A percentile compares a stretch with the other conserved stretches of the same genome.
phyloP scores from a whole-genome alignment of 2,113 vertebrate species.

The Apaloderma vittatum region DNA sequence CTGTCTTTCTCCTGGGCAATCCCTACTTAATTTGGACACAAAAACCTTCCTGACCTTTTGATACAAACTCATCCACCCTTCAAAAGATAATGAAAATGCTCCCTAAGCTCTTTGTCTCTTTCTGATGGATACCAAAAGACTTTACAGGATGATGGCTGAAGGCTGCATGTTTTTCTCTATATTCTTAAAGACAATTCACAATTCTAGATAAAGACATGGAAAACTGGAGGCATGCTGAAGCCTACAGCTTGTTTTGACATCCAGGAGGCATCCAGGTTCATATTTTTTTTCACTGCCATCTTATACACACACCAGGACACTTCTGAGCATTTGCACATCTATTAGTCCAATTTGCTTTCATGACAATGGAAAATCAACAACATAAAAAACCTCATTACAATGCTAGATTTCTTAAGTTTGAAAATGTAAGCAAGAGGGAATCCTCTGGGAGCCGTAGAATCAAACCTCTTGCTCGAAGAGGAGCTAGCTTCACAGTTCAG shows the following conservation, averaged over 20 bases:
- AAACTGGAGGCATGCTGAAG: background rate
- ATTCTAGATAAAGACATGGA: background rate
- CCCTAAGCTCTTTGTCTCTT: background rate
- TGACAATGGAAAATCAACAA: background rate
- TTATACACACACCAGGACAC: rapidly evolving
- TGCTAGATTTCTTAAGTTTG: background rate
- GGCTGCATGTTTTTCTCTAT: background rate
- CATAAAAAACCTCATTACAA: background rate
- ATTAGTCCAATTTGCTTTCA: background rate
- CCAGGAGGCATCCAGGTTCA: background rate
- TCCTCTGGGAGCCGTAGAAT: background rate
- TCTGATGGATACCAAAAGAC: background rate
- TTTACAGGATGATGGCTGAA: background rate
- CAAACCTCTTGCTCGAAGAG: background rate
- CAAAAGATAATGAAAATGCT: background rate
- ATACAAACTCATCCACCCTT: background rate
- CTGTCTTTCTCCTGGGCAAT: background rate
- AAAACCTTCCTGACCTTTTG: background rate
- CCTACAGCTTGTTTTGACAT: background rate
- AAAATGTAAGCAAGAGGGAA: background rate
- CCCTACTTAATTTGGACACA: background rate
- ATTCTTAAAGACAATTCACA: background rate
- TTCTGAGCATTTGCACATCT: background rate
- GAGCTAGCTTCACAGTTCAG: background rate
- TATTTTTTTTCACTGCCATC: background rate